Evolutionary conservation across 2,888 invertebrate genomes (phyloP), one percentile per base, ranked within the genome.

Genomic region (Drosophila paranaensis): DNA sequence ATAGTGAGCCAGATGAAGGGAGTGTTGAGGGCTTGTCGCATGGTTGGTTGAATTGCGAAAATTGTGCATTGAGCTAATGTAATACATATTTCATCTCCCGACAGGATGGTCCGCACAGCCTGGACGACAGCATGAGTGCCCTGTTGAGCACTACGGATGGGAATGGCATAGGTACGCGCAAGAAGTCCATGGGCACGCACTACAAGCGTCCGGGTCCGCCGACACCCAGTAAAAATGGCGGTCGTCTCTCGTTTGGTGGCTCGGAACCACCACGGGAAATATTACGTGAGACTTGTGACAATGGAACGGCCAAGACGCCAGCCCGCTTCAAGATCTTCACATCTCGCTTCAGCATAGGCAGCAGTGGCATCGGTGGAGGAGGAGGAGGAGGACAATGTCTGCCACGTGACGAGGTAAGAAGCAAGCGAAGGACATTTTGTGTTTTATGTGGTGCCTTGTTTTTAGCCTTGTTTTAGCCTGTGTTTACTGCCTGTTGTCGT

Each of bases 181-280:
- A 91, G 91, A 91, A 91, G 94, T 95, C 91, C 93, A 95, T 92
- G 93, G 95, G 64, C 91, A 96, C 96, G 0, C 95, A 96, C 0
- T 97, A 97, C 91, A 97, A 96, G 93, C 95, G 95, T 88, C 97
- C 97, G 0, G 97, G 97, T 0, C 97, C 97, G 51, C 97, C 97
- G 30, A 97, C 97, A 1, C 97, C 97, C 0, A 96, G 96, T 93
- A 97, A 97, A 93, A 95, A 96, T 91, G 96, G 96, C 13, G 95
- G 95, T 2, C 94, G 96, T 73, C 93, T 95, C 10, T 97, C 97
- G 0, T 94, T 96, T 90, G 93, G 93, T 79, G 82, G 60, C 55
- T 88, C 85, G 8, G 92, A 91, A 46, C 91, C 92, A 2, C 92
- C 94, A 92, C 95, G 95, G 68, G 93, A 94, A 0, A 94, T 94